These are phyloP conservation scores for Atta cephalotes DNA, from an alignment of 1,140 invertebrate species.

Conservation along the genomic window DNA sequence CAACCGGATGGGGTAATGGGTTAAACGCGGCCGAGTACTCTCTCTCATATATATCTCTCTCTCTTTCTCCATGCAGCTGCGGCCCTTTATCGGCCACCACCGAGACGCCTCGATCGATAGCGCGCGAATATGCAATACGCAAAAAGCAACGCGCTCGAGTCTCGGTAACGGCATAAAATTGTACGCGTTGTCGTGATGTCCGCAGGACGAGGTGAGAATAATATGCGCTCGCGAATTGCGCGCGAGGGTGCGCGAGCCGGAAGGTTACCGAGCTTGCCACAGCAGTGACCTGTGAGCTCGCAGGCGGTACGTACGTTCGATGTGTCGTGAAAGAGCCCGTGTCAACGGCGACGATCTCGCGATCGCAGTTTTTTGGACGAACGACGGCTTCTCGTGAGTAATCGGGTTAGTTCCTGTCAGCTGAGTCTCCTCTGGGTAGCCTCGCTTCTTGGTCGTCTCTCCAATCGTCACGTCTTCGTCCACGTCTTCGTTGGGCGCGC, in stretches of 20 bases:
- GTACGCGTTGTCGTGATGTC: constrained; percentile 28
- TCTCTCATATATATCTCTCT: constrained; percentile 29
- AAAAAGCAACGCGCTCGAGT: constrained; percentile 22
- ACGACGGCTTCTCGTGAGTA: constrained; percentile 46
- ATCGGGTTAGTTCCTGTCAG: background rate
- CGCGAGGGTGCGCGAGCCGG: constrained; percentile 45
- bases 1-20: constrained; percentile 45
- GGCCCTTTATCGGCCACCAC: constrained; percentile 55
- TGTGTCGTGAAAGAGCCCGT: constrained; percentile 51
- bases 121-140: constrained; percentile 40
- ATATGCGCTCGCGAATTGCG: constrained; percentile 57
- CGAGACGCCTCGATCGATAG: constrained; percentile 55
- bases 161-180: constrained; percentile 17
- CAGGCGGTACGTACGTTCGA: constrained; percentile 35
- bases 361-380: constrained; percentile 17
- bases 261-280: background rate
- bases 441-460: background rate
- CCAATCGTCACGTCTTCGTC: background rate
- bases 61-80: constrained; percentile 47
- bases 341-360: constrained; percentile 33
- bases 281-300: constrained; percentile 50
- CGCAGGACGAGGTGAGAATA: constrained; percentile 46
- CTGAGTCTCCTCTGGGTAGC: background rate
- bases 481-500: background rate
- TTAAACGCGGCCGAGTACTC: constrained; percentile 52